Evolutionary conservation across 2,888 invertebrate species (phyloP), one percentile per base, ranked within the genome.

Genomic region (Pteria penguin): DNA sequence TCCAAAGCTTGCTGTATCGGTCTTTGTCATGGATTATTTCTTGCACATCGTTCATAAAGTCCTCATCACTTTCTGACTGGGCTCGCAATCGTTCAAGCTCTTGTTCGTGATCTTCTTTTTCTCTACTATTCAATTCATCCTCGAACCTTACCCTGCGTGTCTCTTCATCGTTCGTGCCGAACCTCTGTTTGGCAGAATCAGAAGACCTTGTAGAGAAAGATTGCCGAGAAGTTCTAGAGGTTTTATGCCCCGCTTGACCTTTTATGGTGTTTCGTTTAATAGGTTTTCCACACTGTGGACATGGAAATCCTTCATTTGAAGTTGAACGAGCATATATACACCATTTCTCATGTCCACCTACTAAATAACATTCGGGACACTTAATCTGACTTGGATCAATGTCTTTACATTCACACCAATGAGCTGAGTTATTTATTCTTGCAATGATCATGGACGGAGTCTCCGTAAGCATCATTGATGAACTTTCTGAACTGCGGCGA

Each of bases 281-380:
- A 2, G 75, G 68, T 33, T 72, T 76, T 2, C 76, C 76, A 69
- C 76, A 76, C 24, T 73, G 52, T 2, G 69, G 69, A 63, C 76
- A 76, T n/a, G 55, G 33, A 22, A 54, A 52, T 1, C 76, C 72
- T 58, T 76, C 67, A n/a, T 62, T 33, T 2, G 72, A 36, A 8
- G 54, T n/a, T n/a, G 76, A 72, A 27, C 60, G 32, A 5, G 76
- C 68, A 24, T 73, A 68, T 2, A 72, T 57, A 29, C 76, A 76
- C 76, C 76, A 76, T 54, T 76, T 76, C 65, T 73, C 76, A 29
- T 76, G 76, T 5, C 72, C 76, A 24, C 72, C 72, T 26, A 76
- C n/a, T 29, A 63, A 45, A 52, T 54, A 33, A 29, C 76, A 76
- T 33, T 76, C 76, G 22, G 68, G 55, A 54, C 76, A 76, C 31